phyloP scores from a whole-genome alignment of 2,888 invertebrate genomes.

The Drosophila birchii region DNA sequence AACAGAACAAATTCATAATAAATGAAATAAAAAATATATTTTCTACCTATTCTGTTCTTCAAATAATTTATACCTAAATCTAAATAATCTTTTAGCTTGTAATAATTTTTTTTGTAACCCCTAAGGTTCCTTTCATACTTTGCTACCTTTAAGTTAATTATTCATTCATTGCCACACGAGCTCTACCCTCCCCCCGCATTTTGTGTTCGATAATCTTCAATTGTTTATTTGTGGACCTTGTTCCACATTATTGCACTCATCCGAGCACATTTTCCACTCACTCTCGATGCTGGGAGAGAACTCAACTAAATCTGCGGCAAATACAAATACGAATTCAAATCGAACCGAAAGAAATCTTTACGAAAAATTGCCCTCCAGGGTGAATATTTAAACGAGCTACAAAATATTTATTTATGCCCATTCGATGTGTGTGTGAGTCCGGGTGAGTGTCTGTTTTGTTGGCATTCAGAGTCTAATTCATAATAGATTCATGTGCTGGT shows the following conservation, averaged over 20 bases:
- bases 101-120: not conserved
- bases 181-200: not conserved
- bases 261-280: conserved; percentile 11
- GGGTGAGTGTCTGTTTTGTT: conserved; percentile 45
- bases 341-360: conserved; percentile 46
- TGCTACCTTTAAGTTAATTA: conserved; percentile 6
- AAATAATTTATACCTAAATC: not conserved
- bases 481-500: conserved; percentile 76
- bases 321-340: conserved; percentile 53
- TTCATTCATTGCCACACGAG: conserved; percentile 33
- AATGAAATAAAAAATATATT: not conserved
- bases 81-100: no score
- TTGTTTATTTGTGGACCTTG: conserved; percentile 51
- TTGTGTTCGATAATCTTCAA: conserved; percentile 43
- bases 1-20: no score
- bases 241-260: conserved; percentile 46
- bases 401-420: conserved; percentile 69
- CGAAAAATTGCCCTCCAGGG: conserved; percentile 66
- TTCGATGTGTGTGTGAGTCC: conserved; percentile 21
- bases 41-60: not conserved
- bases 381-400: conserved; percentile 55
- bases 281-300: conserved; percentile 10
- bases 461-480: conserved; percentile 80
- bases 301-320: conserved; percentile 47
- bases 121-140: not conserved